Evolutionary conservation across 2,113 vertebrate genomes (phyloP).

Genomic region (Enhydra lutris): DNA sequence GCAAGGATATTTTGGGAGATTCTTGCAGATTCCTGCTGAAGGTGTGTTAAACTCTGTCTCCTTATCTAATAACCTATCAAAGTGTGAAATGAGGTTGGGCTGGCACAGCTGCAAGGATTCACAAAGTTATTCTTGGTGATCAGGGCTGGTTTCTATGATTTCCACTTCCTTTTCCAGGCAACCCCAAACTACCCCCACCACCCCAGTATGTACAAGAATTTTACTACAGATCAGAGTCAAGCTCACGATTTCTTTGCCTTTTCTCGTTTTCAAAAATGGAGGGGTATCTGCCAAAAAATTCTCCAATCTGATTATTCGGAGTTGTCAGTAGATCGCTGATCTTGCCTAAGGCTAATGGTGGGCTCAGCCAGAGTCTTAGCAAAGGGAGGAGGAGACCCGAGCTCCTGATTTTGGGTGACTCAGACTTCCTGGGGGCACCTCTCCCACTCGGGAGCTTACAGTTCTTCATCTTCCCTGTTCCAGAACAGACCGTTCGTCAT

Average conservation of each 20-base stretch:
- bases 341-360: not conserved
- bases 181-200: not conserved
- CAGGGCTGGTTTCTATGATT: not conserved
- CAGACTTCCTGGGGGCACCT: not conserved
- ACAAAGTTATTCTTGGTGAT: not conserved
- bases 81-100: not conserved
- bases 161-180: not conserved
- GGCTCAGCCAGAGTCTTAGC: not conserved
- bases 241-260: not conserved
- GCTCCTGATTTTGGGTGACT: not conserved
- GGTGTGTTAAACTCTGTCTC: conserved; percentile 15
- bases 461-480: not conserved
- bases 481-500: not conserved
- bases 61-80: conserved; percentile 53
- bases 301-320: not conserved
- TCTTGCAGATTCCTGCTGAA: conserved; percentile 24
- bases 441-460: not conserved
- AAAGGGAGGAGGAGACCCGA: not conserved
- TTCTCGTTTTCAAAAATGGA: not conserved
- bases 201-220: not conserved
- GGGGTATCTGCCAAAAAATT: not conserved
- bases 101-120: not conserved
- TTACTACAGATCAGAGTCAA: not conserved
- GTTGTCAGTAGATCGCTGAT: not conserved
- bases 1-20: conserved; percentile 23